phyloP scores from a whole-genome alignment of 2,797 vertebrate species.

The Labeo calbasu region DNA sequence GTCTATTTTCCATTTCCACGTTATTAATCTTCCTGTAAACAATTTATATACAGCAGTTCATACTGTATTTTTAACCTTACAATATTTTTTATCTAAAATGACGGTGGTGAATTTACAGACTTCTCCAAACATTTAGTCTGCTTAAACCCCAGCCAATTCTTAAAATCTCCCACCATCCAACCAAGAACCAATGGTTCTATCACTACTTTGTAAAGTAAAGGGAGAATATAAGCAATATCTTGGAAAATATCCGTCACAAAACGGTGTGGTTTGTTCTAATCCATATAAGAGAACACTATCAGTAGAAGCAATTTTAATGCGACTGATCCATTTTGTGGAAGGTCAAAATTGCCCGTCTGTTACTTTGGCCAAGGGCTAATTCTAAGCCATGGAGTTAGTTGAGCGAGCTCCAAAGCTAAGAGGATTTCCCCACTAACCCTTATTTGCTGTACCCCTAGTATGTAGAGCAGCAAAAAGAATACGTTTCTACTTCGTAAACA shows the following conservation, averaged over 20 bases:
- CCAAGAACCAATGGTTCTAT: neutral
- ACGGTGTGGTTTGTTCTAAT: neutral
- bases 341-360: slow-evolving; percentile 43
- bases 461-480: slow-evolving; percentile 7
- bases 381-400: slow-evolving; percentile 63
- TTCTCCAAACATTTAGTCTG: neutral
- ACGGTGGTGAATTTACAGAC: neutral
- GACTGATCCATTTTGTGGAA: slow-evolving; percentile 29
- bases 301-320: neutral
- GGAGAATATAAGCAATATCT: neutral
- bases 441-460: slow-evolving; percentile 55
- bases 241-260: neutral
- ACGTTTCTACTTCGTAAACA: slow-evolving; percentile 1
- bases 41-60: neutral
- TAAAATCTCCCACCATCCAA: too few species aligned
- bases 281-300: neutral
- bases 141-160: neutral
- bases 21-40: neutral
- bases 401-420: slow-evolving; percentile 69
- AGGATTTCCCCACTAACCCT: slow-evolving; percentile 75
- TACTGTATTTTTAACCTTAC: too few species aligned
- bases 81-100: too few species aligned
- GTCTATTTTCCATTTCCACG: neutral
- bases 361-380: slow-evolving; percentile 53
- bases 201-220: neutral